These are phyloP conservation scores for Spinus pinus DNA, from an alignment of 2,797 vertebrate species.

Conservation along the genomic window DNA sequence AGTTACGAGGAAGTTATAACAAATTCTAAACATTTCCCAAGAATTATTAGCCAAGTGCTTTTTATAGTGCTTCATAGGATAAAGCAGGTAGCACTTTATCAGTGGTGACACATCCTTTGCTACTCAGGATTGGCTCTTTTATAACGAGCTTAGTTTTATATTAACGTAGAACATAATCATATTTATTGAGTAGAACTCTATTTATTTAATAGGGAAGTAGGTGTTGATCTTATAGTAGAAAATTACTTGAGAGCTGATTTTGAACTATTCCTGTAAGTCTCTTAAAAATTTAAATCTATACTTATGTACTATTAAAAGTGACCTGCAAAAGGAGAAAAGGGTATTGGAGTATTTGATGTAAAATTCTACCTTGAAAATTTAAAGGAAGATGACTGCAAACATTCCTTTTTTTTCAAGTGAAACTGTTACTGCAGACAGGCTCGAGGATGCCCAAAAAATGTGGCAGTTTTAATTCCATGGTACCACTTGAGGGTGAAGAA, in stretches of 20 bases:
- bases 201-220: background rate
- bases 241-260: background rate
- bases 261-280: background rate
- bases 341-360: background rate
- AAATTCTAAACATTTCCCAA: background rate
- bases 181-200: background rate
- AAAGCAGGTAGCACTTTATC: background rate
- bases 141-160: background rate
- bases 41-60: background rate
- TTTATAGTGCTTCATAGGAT: background rate
- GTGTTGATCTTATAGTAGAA: background rate
- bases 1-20: background rate
- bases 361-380: background rate
- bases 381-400: background rate
- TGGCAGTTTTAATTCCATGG: background rate
- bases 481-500: background rate
- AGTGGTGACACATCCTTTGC: background rate
- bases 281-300: background rate
- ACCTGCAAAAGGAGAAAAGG: background rate
- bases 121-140: background rate
- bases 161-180: background rate
- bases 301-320: conserved; percentile 4
- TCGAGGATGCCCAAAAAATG: background rate
- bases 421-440: background rate
- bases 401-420: background rate